A percentile compares a stretch with the other conserved stretches of the same genome.
Evolutionary conservation across 2,113 vertebrate species (phyloP).

Genomic region (Acanthisitta chloris): DNA sequence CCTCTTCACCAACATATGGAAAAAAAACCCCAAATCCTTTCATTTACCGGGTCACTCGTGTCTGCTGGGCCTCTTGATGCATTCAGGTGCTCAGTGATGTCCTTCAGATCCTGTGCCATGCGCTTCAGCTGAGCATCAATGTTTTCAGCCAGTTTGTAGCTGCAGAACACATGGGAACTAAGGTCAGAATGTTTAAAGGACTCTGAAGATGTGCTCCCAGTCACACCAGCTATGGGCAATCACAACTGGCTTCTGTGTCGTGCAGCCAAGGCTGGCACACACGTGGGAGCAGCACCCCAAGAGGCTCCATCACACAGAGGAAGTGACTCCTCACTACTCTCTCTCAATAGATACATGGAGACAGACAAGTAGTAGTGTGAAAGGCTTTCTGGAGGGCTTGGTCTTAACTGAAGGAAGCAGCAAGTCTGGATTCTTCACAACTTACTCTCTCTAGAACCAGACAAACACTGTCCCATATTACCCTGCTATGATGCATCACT

Average conservation of each 20-base stretch:
- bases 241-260: neutral
- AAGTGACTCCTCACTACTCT: neutral
- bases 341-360: no score
- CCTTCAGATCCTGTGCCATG: constrained; percentile 92
- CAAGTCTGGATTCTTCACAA: no score
- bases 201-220: neutral
- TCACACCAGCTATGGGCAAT: neutral
- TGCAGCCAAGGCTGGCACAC: neutral
- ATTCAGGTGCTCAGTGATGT: constrained; percentile 88
- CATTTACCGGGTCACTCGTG: constrained; percentile 80
- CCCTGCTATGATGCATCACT: rapidly evolving
- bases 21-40: neutral
- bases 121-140: constrained; percentile 88
- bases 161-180: neutral
- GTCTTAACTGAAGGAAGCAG: no score
- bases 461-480: neutral
- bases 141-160: constrained; percentile 89
- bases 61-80: constrained; percentile 80
- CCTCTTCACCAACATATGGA: neutral
- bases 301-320: neutral
- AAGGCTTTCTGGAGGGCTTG: no score
- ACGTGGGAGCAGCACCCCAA: neutral
- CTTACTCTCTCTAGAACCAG: neutral
- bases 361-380: no score
- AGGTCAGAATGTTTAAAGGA: neutral